Evolutionary conservation across 1,140 invertebrate genomes (phyloP).

Genomic region (Anastrepha obliqua): DNA sequence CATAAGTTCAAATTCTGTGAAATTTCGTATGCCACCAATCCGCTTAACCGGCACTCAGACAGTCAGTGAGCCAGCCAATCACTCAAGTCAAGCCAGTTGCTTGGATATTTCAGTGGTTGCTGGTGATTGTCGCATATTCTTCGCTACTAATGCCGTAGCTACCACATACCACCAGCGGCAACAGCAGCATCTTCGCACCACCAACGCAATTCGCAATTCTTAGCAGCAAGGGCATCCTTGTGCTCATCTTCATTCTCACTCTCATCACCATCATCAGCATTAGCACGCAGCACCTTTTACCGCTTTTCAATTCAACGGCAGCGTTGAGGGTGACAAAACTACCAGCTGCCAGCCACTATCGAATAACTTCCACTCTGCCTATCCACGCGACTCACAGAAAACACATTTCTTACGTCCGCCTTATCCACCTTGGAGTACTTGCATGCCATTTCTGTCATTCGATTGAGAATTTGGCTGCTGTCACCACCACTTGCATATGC

Average conservation of each 20-base stretch:
- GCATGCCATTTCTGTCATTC: not conserved
- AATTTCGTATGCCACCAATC: constrained; percentile 10
- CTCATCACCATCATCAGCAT: too few relatives aligned
- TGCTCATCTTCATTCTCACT: too few relatives aligned
- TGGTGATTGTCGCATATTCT: not conserved
- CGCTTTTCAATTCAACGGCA: not conserved
- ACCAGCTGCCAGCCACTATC: not conserved
- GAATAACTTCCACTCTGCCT: not conserved
- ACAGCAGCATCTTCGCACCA: not conserved
- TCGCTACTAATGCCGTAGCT: not conserved
- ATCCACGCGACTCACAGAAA: not conserved
- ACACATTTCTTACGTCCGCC: not conserved
- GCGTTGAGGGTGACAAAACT: constrained; percentile 1
- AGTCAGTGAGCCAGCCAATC: too few relatives aligned
- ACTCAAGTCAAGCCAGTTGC: not conserved
- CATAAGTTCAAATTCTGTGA: constrained; percentile 26
- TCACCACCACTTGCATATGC: constrained; percentile 1
- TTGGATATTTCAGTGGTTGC: constrained; percentile 1
- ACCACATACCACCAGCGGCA: not conserved
- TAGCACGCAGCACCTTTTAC: not conserved
- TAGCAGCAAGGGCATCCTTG: too few relatives aligned
- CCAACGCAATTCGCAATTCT: not conserved
- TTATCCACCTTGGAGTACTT: not conserved
- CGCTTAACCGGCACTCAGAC: not conserved
- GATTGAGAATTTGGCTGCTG: constrained; percentile 36